Evolutionary conservation across 2,113 vertebrate genomes (phyloP), one percentile per base, ranked within the genome.

Genomic region (Daboia siamensis): DNA sequence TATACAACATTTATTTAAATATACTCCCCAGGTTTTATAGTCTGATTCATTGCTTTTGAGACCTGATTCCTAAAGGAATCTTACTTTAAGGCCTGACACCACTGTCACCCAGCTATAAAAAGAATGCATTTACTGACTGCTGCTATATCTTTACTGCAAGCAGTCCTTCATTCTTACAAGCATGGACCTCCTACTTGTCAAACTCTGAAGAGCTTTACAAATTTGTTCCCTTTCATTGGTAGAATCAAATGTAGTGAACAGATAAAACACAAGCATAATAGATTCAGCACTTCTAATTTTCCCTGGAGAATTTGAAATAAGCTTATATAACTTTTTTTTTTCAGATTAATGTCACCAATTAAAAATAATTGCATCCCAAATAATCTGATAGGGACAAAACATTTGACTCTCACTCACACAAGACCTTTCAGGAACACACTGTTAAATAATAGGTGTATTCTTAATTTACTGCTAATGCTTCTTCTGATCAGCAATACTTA

Each of bases 81-180:
- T 46, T 52, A 87, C 88, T 91, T 90, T 91, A 24, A 93, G 24
- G 74, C 3, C 85, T 93, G 91, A 64, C 44, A 51, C 88, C 80
- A 93, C 87, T 80, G 61, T 88, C 92, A 80, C 1, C 94, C 33
- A 80, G 74, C 17, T 95, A 93, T 93, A 94, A 94, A 95, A 93
- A 84, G 2, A 84, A 86, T 93, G 92, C 92, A 88, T 93, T 91
- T 90, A 94, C 39, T 0, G 0, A 93, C 94, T 94, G 93, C 89
- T 74, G 90, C 57, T 94, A 55, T 91, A 90, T 94, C 64, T 86
- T 94, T 17, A 80, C 56, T 93, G 69, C 93, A 94, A 94, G 26
- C 74, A 92, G 13, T 88, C 57, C 55, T 57, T 3, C 91, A 56
- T 52, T 44, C 48, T 85, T 93, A 94, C 0, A 0, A 15, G 13